Base-by-base conservation (phyloP, 2,113 vertebrate genomes). In the Nyctibius bracteatus region DNA sequence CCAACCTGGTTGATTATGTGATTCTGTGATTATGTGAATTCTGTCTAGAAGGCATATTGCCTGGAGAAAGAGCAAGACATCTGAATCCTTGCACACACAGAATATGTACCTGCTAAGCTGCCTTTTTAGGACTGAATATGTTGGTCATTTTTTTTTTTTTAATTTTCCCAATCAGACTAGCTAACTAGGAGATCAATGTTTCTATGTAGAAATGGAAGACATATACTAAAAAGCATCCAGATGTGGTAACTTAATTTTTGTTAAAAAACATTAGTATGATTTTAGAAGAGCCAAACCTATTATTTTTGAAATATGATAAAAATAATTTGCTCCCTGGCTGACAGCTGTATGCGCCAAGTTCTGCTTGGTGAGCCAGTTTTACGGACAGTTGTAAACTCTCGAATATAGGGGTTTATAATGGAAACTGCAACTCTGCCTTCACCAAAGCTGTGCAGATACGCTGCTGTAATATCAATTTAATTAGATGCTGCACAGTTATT, bases 281-380 rank as follows among this genome's bases (percentile, higher is more conserved):
- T 88, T 94, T 92, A 72, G 89, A 96, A 58, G 41, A 95, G n/a
- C 28, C 74, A 96, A 94, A 97, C 52, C 41, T 88, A 46, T 95
- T 95, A 83, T 88, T 93, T 92, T 86, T 96, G 67, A 78, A 87
- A 71, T 79, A 70, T 14, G 37, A 58, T 93, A 70, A 85, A 92
- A 95, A 93, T 89, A 23, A 81, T 85, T 95, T 97, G 13, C 41
- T 95, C 41, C 28, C 44, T 89, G 87, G 62, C 78, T 88, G 74
- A 81, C 81, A 85, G 72, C 54, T 91, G n/a, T 72, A 46, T 78
- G 73, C 9, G 33, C 91, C 84, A 94, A 71, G n/a, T 90, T 96
- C 73, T 72, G 21, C 91, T 93, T 35, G 28, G 55, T 86, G 43
- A 91, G 67, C n/a, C 91, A 77, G 84, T 86, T 96, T 63, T 91